Percentiles rank a stretch among this genome's conserved stretches.
Conservation (phyloP, 2,113 vertebrate species). For the Aspiorhynchus laticeps region DNA sequence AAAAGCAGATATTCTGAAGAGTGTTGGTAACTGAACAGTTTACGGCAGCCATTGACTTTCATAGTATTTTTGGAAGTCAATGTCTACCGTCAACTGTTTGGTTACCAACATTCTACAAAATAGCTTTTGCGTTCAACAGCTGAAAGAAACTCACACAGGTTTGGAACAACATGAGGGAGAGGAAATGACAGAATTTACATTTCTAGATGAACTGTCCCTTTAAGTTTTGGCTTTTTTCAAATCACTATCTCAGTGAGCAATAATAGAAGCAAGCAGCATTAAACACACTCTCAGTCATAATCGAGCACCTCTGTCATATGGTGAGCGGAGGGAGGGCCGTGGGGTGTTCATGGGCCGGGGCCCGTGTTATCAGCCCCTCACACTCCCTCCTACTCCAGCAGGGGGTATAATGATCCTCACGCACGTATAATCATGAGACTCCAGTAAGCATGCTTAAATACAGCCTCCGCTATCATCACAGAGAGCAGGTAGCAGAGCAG, state of each 20-base stretch:
- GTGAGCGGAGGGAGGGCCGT: constrained; percentile 11
- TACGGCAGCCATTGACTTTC: not conserved
- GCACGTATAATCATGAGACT: constrained; percentile 7
- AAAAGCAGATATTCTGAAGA: too few relatives aligned
- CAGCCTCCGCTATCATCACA: constrained; percentile 16
- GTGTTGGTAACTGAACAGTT: not conserved
- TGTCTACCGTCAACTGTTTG: not conserved
- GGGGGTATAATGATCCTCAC: constrained; percentile 33
- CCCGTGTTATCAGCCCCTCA: constrained; percentile 14
- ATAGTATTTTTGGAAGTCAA: not conserved
- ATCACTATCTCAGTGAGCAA: not conserved
- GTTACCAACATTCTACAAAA: not conserved
- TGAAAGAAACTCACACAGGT: not conserved
- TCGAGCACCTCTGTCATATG: not conserved
- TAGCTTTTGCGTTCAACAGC: not conserved
- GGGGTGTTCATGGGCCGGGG: not conserved
- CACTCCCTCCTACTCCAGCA: constrained; percentile 34
- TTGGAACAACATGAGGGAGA: not conserved
- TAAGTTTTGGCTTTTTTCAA: not conserved
- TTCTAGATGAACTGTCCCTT: not conserved
- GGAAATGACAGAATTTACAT: not conserved
- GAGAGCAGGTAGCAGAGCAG: constrained; percentile 24
- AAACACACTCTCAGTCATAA: not conserved
- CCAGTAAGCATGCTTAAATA: constrained; percentile 15
- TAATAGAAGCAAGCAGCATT: not conserved